phyloP scores from a whole-genome alignment of 2,797 vertebrate species.

The Tamandua tetradactyla region DNA sequence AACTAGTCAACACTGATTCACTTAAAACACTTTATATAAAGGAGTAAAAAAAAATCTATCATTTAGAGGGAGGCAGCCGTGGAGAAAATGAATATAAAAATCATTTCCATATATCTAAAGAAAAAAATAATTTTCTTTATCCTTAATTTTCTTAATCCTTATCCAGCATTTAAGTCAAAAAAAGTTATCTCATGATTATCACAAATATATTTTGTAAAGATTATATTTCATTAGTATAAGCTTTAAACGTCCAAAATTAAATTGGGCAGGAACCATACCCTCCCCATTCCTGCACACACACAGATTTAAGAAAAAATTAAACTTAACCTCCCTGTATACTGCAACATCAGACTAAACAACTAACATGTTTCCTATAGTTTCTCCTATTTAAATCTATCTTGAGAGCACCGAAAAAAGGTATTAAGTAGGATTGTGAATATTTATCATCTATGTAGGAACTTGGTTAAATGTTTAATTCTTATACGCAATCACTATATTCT shows the following conservation, averaged over 20 bases:
- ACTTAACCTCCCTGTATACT: background rate
- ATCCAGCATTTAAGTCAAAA: slow-evolving; percentile 28
- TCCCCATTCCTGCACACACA: background rate
- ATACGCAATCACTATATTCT: background rate
- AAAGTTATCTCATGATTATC: slow-evolving; percentile 1
- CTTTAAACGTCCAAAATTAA: background rate
- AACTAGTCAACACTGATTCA: background rate
- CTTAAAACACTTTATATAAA: slow-evolving; percentile 25
- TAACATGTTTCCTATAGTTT: background rate
- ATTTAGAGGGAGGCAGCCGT: background rate
- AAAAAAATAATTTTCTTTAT: slow-evolving; percentile 8
- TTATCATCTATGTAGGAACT: slow-evolving; percentile 1
- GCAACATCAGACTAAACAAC: background rate
- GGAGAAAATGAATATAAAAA: slow-evolving; percentile 40
- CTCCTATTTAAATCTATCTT: background rate
- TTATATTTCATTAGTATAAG: background rate
- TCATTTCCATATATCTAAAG: background rate
- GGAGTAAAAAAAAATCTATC: background rate
- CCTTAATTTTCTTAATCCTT: background rate
- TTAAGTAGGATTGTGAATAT: background rate
- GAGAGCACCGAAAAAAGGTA: background rate
- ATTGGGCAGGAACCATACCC: background rate
- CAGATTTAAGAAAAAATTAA: background rate
- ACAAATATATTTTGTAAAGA: slow-evolving; percentile 11
- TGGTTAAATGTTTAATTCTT: background rate